phyloP scores from a whole-genome alignment of 2,888 invertebrate species.

The Omphaloscelis lunosa region DNA sequence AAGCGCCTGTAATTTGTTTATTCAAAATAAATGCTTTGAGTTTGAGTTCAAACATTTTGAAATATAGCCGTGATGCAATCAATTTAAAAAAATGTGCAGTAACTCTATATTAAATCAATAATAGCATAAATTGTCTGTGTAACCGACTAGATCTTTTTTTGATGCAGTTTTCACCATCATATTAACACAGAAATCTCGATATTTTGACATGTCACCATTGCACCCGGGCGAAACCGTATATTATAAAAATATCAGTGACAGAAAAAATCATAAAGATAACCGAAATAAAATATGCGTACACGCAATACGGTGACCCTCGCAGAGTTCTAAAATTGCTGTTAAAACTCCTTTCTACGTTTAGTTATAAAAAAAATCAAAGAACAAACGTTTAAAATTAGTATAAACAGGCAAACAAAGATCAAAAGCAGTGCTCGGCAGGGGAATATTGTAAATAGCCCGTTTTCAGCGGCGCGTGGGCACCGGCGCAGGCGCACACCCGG shows the following conservation, averaged over 20 bases:
- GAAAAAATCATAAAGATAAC: background rate
- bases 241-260: background rate
- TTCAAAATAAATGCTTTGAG: background rate
- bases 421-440: slow-evolving; percentile 72
- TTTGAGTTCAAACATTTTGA: background rate
- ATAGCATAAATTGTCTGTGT: background rate
- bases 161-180: background rate
- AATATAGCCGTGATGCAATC: background rate
- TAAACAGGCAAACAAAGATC: slow-evolving; percentile 62
- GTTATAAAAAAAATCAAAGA: slow-evolving; percentile 42
- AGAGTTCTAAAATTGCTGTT: slow-evolving; percentile 47
- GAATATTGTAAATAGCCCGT: slow-evolving; percentile 73
- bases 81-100: background rate
- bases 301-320: slow-evolving; percentile 52
- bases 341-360: slow-evolving; percentile 20
- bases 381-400: slow-evolving; percentile 66
- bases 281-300: slow-evolving; percentile 13
- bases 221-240: background rate
- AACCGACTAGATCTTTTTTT: too few species aligned
- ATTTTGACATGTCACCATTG: background rate
- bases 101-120: background rate
- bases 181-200: background rate
- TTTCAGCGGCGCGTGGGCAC: slow-evolving; percentile 65
- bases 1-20: background rate
- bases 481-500: slow-evolving; percentile 63